A percentile compares a stretch with the other conserved stretches of the same genome.
phyloP scores from a whole-genome alignment of 2,888 invertebrate genomes.

The Phania funesta region DNA sequence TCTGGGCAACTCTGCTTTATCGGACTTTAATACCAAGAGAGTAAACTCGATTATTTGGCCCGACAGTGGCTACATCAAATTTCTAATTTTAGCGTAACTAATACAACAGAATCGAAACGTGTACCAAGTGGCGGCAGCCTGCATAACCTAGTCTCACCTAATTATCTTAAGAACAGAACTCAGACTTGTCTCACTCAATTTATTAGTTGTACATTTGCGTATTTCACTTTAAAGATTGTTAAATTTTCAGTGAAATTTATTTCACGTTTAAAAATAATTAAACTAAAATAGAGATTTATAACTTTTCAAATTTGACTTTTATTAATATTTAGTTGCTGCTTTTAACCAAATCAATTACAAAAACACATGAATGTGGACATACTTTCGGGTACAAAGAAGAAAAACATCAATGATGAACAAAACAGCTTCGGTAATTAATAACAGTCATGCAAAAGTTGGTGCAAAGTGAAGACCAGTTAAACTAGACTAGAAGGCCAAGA shows the following conservation, averaged over 20 bases:
- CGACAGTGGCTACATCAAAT: too few species aligned
- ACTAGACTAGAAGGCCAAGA: constrained; percentile 46
- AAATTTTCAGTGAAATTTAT: constrained; percentile 1
- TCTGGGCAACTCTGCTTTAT: too few species aligned
- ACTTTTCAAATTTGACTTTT: constrained; percentile 41
- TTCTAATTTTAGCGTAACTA: too few species aligned
- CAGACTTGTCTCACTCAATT: too few species aligned
- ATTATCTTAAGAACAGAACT: too few species aligned
- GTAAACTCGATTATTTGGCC: too few species aligned
- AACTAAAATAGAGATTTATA: constrained; percentile 11
- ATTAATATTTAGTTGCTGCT: constrained; percentile 36
- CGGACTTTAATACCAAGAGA: too few species aligned
- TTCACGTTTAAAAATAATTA: background rate
- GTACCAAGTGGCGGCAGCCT: too few species aligned
- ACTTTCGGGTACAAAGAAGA: background rate
- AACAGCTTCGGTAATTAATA: constrained; percentile 55
- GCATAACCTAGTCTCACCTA: too few species aligned
- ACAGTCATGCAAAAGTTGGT: constrained; percentile 31
- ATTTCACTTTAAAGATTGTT: too few species aligned
- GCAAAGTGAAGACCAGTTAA: constrained; percentile 61
- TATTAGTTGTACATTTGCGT: too few species aligned
- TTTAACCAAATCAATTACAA: constrained; percentile 49
- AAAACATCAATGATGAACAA: constrained; percentile 39
- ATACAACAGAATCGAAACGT: too few species aligned
- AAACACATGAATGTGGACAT: constrained; percentile 1